Base-by-base conservation (phyloP, 2,888 invertebrate genomes). In the Incurvaria masculella region DNA sequence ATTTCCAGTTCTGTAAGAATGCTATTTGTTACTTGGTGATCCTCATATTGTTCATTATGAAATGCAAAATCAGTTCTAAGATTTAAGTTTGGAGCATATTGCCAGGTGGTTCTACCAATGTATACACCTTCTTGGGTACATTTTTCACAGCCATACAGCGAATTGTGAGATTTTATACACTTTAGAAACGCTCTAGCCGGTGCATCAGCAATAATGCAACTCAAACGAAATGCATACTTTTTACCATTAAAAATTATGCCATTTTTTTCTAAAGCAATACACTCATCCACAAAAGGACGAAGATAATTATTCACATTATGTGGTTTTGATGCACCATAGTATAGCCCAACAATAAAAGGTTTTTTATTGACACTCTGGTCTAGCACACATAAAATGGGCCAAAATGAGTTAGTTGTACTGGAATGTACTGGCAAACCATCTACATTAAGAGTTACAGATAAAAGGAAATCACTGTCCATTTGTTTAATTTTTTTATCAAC, bases 141-240 rank as follows among this genome's bases (percentile, higher is more conserved):
- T 47, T 27, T 49, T 49, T 51, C 49, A 46, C 51, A 49, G 4
- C 44, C 51, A 38, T 51, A 33, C 11, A 51, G 45, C 5, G 51
- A 51, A 46, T 51, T 51, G 42, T 51, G 51, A 6, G 48, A 51
- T 21, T 49, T 51, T 33, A 51, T 47, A 47, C 51, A 42, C 49
- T 51, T 51, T 18, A 51, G 20, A 49, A 51, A 51, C 16, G 48
- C 18, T 42, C 51, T 48, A 3, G 44, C 44, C 8, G 41, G 48
- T 42, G 48, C 48, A 40, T 45, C 48, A 19, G 48, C 48, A 19
- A 48, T 44, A 16, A 48, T 39, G 21, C 48, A 48, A 33, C 48
- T 48, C 21, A 44, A 21, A 43, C 27, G 47, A 47, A 47, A 47
- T n/a, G 2, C 42, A 33, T 19, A 43, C 20, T 47, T 42, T 26